A percentile compares a stretch with the other conserved stretches of the same genome.
Conservation (phyloP, 2,113 vertebrate genomes). For the Pica pica region DNA sequence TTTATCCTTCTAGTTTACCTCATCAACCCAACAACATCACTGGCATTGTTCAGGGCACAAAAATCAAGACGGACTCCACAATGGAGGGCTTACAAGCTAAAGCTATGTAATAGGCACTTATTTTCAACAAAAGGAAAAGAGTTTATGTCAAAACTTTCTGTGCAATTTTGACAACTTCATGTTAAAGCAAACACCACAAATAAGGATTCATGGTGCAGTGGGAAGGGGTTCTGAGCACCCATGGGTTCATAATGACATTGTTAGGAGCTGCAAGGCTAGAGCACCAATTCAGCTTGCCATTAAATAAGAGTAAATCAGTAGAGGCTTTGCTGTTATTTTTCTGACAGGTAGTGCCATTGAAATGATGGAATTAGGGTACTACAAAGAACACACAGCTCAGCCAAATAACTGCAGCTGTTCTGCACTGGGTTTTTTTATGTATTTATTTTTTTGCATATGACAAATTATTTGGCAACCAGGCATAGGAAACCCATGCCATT, state of each 20-base stretch:
- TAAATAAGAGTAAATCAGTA: not conserved
- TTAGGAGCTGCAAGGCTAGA: not conserved
- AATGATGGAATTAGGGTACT: not conserved
- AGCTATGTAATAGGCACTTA: not conserved
- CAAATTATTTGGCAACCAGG: not conserved
- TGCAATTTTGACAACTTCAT: not conserved
- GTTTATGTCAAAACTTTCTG: not conserved
- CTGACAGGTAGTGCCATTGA: not conserved
- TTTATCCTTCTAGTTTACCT: not conserved
- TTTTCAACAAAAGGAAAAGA: not conserved
- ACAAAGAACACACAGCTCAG: not conserved
- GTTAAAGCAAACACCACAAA: not conserved
- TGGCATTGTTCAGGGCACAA: not conserved
- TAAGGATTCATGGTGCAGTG: not conserved
- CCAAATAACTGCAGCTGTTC: not conserved
- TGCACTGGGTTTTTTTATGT: not conserved
- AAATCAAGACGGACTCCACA: not conserved
- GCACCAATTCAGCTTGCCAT: not conserved
- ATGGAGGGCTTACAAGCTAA: not conserved
- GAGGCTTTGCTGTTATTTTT: not conserved
- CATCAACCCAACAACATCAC: not conserved
- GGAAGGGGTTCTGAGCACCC: not conserved
- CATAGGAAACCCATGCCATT: not conserved
- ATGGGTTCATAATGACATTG: not conserved
- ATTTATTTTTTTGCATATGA: rapidly evolving